Conservation (phyloP, 2,797 vertebrate genomes). For the Anisognathus igniventris region DNA sequence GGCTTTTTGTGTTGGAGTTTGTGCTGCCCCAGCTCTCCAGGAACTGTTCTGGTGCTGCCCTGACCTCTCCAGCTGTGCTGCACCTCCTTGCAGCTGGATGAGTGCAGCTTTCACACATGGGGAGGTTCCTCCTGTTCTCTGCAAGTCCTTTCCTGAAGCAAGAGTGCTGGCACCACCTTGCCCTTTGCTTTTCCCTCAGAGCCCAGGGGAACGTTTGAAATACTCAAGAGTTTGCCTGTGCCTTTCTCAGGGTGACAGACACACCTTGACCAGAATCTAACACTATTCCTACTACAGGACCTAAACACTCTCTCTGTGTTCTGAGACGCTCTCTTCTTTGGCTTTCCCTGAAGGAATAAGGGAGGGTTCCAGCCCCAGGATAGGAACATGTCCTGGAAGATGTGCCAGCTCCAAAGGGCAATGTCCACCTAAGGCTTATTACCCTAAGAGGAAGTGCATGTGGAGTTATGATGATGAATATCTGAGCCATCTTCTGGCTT, state of each 20-base stretch:
- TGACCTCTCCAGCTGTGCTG: not conserved
- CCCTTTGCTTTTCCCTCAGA: not conserved
- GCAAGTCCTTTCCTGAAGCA: not conserved
- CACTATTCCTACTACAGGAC: not conserved
- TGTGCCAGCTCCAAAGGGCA: not conserved
- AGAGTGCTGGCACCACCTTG: not conserved
- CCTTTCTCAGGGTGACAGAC: not conserved
- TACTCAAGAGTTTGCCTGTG: accelerated
- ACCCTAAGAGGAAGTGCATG: not conserved
- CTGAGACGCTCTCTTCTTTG: not conserved
- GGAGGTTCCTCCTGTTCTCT: not conserved
- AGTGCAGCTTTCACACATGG: accelerated
- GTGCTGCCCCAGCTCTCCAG: not conserved
- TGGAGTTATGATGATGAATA: not conserved
- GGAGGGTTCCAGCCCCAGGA: not conserved
- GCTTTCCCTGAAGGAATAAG: not conserved
- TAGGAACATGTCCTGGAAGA: not conserved
- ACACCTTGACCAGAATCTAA: not conserved
- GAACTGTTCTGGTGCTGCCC: not conserved
- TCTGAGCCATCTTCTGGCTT: not conserved
- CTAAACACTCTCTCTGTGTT: not conserved
- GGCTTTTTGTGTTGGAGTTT: not conserved
- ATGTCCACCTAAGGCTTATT: not conserved
- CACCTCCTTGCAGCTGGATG: not conserved
- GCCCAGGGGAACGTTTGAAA: not conserved